Base-by-base conservation (phyloP, 2,888 invertebrate genomes). In the Trachelus stipa region DNA sequence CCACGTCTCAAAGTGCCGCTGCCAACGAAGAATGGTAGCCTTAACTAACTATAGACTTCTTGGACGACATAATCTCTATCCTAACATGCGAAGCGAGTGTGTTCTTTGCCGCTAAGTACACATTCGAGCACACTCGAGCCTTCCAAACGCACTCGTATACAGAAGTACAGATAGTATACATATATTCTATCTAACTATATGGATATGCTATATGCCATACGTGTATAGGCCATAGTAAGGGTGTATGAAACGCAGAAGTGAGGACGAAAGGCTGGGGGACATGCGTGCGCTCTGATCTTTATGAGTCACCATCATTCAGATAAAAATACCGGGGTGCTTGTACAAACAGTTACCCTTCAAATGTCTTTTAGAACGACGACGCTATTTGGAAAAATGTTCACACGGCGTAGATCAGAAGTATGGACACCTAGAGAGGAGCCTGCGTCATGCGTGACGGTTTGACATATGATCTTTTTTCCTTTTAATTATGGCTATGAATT, bases 251-350 rank as follows among this genome's bases (percentile, higher is more conserved):
- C 79, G 82, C 76, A 76, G 77, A 77, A 81, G 79, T 75, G 80
- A 81, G 81, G 76, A 79, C 77, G 81, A 31, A 23, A 33, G 33
- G 74, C 77, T 81, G 81, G 79, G 81, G 81, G 82, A 80, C 80
- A 80, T 76, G 80, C 76, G 80, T 81, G 83, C 80, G 81, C 84
- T 85, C 85, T 84, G 86, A 87, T 88, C 88, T 87, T 85, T 85
- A 84, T 89, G 89, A 89, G 86, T 89, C 89, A 89, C 81, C 84
- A 79, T 86, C 85, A 83, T 86, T 86, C 85, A 85, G 87, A 89
- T 87, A 88, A 88, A 89, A 89, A 86, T 88, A 88, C 86, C 87
- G 84, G 84, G 85, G 82, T 82, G 87, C 87, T 87, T 88, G 86
- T 88, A 86, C 85, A 89, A 89, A 88, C 87, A 88, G 87, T 85